Evolutionary conservation across 1,140 invertebrate species (phyloP), one percentile per base, ranked within the genome.

Genomic region (Zaprionus gabonicus): DNA sequence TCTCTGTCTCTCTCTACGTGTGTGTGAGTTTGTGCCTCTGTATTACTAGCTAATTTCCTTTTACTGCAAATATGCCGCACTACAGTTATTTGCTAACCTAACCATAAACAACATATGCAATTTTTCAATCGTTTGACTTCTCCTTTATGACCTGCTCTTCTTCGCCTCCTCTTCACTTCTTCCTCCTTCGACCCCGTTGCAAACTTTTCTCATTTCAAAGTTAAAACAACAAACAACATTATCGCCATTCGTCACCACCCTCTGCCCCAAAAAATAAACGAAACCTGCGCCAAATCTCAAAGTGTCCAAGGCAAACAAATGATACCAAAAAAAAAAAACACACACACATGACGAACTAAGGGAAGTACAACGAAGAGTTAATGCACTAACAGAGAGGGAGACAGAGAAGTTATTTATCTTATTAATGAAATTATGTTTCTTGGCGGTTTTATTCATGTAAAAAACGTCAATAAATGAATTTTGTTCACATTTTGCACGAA

Each of bases 141-240:
- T 23, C 31, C 59, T 46, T 59, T 75, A 58, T 68, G 71, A 73
- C 56, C 53, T 60, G 20, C 36, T n/a, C 25, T 13, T 44, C 5
- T 34, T 28, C 34, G n/a, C 3, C 41, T 10, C 28, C 20, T n/a
- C 25, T 9, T 1, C 15, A 12, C 46, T 12, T 6, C 46, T 27
- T 9, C 31, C 28, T 13, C 76, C 62, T 55, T 51, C 64, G 78
- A 65, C 60, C 10, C 76, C 49, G 65, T 82, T 65, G 46, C 64
- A 88, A 90, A 90, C 82, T 90, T 90, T 90, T 90, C 85, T 90
- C 85, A 90, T 90, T 90, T 90, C 86, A 77, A 88, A 88, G 79
- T 90, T 90, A 76, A 85, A 88, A 88, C 76, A 87, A 87, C 76
- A 88, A 85, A 85, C 86, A 81, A 80, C 76, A 85, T 91, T 90